phyloP scores from a whole-genome alignment of 2,797 vertebrate genomes.

The Amphiprion clarkii region DNA sequence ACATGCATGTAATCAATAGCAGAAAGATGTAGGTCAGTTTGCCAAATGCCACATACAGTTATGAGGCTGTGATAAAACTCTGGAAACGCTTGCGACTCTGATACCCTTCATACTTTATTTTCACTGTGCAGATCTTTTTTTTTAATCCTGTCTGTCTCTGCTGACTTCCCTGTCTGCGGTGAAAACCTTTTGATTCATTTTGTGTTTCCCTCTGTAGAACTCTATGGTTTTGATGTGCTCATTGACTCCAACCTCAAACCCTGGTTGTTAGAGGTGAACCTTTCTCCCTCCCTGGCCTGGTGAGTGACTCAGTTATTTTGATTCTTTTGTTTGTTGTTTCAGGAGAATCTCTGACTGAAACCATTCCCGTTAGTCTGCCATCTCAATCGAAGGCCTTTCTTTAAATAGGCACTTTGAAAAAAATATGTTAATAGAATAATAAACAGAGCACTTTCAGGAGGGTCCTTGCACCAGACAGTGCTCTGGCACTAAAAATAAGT shows the following conservation, averaged over 20 bases:
- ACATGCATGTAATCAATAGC: conserved; percentile 81
- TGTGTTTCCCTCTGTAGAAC: conserved; percentile 86
- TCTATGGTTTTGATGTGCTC: conserved; percentile 98
- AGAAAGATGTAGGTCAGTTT: conserved; percentile 52
- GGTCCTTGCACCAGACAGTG: too few relatives aligned
- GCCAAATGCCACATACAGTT: conserved; percentile 59
- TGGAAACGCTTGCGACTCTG: conserved; percentile 54
- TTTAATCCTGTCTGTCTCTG: conserved; percentile 35
- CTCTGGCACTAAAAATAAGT: too few relatives aligned
- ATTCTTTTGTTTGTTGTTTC: conserved; percentile 40
- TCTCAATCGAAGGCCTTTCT: not conserved
- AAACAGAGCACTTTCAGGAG: too few relatives aligned
- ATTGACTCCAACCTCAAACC: conserved; percentile 97
- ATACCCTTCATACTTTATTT: conserved; percentile 46
- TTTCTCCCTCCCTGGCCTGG: conserved; percentile 97
- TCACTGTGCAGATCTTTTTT: conserved; percentile 20
- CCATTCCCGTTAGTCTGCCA: not conserved
- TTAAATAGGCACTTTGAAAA: not conserved
- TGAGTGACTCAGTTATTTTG: conserved; percentile 81
- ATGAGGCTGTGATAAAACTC: conserved; percentile 52
- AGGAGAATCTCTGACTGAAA: conserved; percentile 8
- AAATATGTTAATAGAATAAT: not conserved
- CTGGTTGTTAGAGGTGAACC: conserved; percentile 98
- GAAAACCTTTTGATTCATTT: conserved; percentile 50
- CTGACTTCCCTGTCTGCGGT: conserved; percentile 35